These are phyloP conservation scores for Pyrocephalus nanus DNA, from an alignment of 2,797 vertebrate species.

Conservation along the genomic window DNA sequence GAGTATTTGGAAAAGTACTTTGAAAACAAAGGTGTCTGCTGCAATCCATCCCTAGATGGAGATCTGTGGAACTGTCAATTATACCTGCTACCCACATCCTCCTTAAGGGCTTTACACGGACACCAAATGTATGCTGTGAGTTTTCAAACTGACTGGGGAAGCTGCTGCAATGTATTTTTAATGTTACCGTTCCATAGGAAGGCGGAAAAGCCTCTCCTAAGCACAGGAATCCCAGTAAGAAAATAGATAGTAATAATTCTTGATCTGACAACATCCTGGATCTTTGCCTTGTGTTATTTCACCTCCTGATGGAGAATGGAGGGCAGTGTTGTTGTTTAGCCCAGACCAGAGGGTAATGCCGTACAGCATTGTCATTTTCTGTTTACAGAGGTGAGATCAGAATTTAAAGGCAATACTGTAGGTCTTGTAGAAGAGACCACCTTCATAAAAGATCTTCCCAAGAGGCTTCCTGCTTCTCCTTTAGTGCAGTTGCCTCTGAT, in stretches of 20 bases:
- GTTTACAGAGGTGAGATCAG: neutral
- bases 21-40: conserved; percentile 12
- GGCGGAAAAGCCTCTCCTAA: neutral
- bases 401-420: neutral
- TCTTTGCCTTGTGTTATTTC: neutral
- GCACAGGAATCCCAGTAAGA: neutral
- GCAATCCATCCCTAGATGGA: neutral
- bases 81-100: neutral
- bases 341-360: neutral
- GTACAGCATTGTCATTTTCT: neutral
- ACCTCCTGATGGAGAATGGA: neutral
- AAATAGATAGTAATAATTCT: neutral
- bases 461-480: neutral
- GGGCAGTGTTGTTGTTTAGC: neutral
- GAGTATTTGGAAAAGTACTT: conserved; percentile 8
- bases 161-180: neutral
- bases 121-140: neutral
- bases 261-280: neutral
- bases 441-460: neutral
- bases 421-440: neutral
- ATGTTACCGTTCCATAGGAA: neutral
- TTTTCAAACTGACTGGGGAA: neutral
- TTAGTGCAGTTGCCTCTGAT: neutral
- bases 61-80: neutral
- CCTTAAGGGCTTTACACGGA: neutral